Conservation (phyloP, 2,113 vertebrate species). For the Noctilio leporinus region DNA sequence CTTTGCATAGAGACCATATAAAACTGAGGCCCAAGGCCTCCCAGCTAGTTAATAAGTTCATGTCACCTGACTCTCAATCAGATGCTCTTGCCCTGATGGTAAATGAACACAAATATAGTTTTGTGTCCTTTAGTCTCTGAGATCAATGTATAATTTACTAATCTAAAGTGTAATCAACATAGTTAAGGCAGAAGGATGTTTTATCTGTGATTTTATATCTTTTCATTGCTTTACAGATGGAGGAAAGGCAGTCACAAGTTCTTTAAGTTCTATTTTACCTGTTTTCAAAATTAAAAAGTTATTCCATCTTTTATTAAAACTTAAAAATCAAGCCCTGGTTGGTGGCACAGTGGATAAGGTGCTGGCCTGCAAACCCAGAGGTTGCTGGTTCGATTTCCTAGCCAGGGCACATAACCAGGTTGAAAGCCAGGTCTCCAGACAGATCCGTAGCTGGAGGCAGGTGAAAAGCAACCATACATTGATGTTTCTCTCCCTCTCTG, state of each 20-base stretch:
- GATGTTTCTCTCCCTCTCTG: too few species aligned
- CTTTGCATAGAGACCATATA: not conserved
- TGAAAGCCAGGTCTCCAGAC: too few species aligned
- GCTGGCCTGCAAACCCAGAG: too few species aligned
- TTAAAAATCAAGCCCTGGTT: too few species aligned
- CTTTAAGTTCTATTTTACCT: constrained; percentile 10
- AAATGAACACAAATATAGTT: not conserved
- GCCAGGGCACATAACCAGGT: too few species aligned
- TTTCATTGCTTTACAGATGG: not conserved
- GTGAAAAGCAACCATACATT: too few species aligned
- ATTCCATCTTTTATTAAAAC: not conserved
- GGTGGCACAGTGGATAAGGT: too few species aligned
- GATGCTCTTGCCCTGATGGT: not conserved
- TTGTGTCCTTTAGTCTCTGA: not conserved
- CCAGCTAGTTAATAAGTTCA: not conserved
- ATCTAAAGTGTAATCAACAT: not conserved
- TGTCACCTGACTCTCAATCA: not conserved
- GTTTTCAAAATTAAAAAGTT: constrained; percentile 18
- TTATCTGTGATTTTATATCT: not conserved
- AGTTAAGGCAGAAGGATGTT: not conserved
- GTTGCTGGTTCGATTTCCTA: too few species aligned
- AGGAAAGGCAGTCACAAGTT: not conserved
- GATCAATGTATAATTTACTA: not conserved
- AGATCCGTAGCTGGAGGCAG: too few species aligned
- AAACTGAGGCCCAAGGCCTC: not conserved